Evolutionary conservation across 2,888 invertebrate genomes (phyloP), one percentile per base, ranked within the genome.

Genomic region (Metallyticus violacea): DNA sequence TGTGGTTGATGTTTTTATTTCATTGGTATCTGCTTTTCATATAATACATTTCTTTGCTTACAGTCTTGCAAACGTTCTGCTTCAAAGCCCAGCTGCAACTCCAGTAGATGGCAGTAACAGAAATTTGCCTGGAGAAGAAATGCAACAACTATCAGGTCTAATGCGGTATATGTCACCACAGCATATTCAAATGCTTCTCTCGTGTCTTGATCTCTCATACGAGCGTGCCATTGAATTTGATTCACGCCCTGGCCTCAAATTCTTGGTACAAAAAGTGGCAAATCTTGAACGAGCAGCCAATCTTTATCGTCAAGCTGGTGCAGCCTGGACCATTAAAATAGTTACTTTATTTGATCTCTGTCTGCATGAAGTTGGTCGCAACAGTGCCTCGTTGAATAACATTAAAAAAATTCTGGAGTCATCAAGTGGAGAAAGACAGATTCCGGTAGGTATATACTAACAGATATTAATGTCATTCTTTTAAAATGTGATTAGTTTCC

Each of bases 251-350:
- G 98, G 98, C 0, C 93, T 99, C 26, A 99, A 99, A 91, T 98
- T 99, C 91, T 94, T 99, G 3, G 95, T 98, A 88, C 98, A 99
- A 91, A 98, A 98, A 93, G 97, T 98, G 0, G 97, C 97, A 0
- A 96, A 96, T 90, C 94, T 97, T 88, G 96, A 96, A 87, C 94
- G 96, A 89, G 97, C 97, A 5, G 97, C 98, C 1, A 98, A 97
- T 92, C 93, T 98, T n/a, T 98, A 97, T 91, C 96, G 96, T 88
- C 98, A 98, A 92, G 97, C 98, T 9, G 97, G 97, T 62, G 97
- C 97, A 0, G 96, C 98, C 0, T 97, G 98, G 96, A 96, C 98
- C 78, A 96, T 98, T 26, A 96, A 97, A 91, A 90, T 97, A 85
- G 96, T 98, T 88, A 95, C 97, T 0, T 92, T 98, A 78, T 96